Conservation (phyloP, 2,113 vertebrate species). For the Calidris pygmaea region DNA sequence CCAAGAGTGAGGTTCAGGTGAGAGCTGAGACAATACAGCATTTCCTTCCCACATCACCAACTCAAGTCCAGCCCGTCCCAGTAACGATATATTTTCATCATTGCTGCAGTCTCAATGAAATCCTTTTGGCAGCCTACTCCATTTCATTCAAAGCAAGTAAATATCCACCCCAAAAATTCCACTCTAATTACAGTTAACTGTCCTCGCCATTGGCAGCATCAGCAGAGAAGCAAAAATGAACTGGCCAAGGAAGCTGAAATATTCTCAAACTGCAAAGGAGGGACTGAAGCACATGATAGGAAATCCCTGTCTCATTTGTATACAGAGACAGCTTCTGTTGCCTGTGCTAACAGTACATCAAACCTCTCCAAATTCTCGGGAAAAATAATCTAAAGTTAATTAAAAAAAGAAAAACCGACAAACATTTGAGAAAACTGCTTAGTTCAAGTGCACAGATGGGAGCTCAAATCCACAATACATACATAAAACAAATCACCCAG, state of each 20-base stretch:
- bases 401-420: background rate
- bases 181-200: background rate
- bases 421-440: slow-evolving; percentile 10
- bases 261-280: slow-evolving; percentile 13
- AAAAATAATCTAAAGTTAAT: slow-evolving; percentile 51
- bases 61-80: background rate
- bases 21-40: background rate
- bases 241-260: background rate
- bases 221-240: background rate
- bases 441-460: slow-evolving; percentile 36
- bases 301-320: slow-evolving; percentile 22
- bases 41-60: background rate
- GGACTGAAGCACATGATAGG: slow-evolving; percentile 23
- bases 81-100: background rate
- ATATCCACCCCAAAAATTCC: background rate
- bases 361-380: background rate
- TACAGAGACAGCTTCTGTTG: background rate
- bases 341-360: background rate
- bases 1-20: background rate
- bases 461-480: slow-evolving; percentile 3
- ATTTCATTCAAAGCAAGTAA: background rate
- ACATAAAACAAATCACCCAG: slow-evolving; percentile 30
- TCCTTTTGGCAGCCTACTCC: background rate
- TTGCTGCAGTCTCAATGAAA: background rate
- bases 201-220: background rate